Evolutionary conservation across 2,797 vertebrate species (phyloP).

Genomic region (Intellagama lesueurii): DNA sequence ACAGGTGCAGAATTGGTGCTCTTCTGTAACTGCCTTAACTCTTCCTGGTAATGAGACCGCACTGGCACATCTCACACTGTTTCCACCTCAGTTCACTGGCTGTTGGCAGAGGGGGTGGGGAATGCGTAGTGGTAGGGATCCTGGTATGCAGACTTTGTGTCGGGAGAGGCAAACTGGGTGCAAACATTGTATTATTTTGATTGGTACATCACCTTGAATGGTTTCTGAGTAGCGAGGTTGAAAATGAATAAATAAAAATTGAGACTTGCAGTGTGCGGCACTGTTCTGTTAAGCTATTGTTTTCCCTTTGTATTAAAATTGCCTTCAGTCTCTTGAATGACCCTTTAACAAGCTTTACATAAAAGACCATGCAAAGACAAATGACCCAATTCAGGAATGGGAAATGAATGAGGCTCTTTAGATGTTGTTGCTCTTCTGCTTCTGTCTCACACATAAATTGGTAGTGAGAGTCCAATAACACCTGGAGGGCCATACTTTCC

Average conservation of each 20-base stretch:
- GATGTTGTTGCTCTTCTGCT: no score
- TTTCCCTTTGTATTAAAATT: conserved; percentile 44
- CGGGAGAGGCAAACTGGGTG: not conserved
- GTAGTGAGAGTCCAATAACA: no score
- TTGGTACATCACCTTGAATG: no score
- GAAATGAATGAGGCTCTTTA: no score
- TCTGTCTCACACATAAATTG: no score
- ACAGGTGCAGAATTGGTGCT: not conserved
- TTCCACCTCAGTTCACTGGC: not conserved
- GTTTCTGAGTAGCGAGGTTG: not conserved
- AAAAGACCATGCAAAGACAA: conserved; percentile 27
- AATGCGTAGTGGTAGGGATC: not conserved
- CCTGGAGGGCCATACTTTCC: no score
- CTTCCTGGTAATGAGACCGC: not conserved
- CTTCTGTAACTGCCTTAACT: not conserved
- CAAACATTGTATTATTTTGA: not conserved
- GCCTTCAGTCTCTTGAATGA: conserved; percentile 40
- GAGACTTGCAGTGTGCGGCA: no score
- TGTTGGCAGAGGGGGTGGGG: not conserved
- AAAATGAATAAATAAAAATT: not conserved
- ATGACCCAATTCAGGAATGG: not conserved
- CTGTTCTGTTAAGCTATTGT: not conserved
- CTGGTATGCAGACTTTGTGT: not conserved
- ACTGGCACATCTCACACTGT: not conserved
- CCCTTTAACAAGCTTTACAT: conserved; percentile 24